Evolutionary conservation across 2,888 invertebrate species (phyloP), one percentile per base, ranked within the genome.

Genomic region (Clunio marinus): DNA sequence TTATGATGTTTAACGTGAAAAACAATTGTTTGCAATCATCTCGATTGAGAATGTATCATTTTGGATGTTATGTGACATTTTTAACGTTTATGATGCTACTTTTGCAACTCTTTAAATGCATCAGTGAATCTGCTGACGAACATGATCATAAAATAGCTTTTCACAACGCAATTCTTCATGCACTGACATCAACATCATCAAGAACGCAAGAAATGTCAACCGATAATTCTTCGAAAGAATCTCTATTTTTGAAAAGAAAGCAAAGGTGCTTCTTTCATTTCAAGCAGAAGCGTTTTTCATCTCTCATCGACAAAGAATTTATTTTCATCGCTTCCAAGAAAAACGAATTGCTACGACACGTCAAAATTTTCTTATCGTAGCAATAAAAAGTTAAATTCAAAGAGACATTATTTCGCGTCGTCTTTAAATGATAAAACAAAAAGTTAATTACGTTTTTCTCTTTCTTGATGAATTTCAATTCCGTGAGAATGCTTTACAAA

Each of bases 291-390:
- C 5, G 10, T 32, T 7, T 32, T 32, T 32, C n/a, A n/a, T n/a
- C n/a, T 32, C 10, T 32, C 32, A 24, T 57, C 25, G 57, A n/a
- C n/a, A n/a, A n/a, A 15, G 60, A 60, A 60, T 60, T 17, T 20
- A 60, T 17, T 60, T 60, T 60, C 41, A 28, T 60, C 60, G 60
- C 60, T 60, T 60, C 60, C 37, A 37, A 60, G 60, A 60, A 60
- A 24, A 24, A 24, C 22, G 24, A 24, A 57, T 51, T 15, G 13
- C 24, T 13, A 57, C 57, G 51, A 57, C 57, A 25, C 57, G 57
- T 51, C n/a, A 32, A 17, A 51, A 51, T 51, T 51, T 8, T 22
- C 17, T 5, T 51, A 20, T 17, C 20, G 51, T n/a, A 51, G n/a
- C 51, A 22, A 22, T 8, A 17, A 51, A 51, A 51, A 51, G 22